These are phyloP conservation scores for Halocaridina rubra DNA, from an alignment of 2,888 invertebrate genomes.

Conservation along the genomic window DNA sequence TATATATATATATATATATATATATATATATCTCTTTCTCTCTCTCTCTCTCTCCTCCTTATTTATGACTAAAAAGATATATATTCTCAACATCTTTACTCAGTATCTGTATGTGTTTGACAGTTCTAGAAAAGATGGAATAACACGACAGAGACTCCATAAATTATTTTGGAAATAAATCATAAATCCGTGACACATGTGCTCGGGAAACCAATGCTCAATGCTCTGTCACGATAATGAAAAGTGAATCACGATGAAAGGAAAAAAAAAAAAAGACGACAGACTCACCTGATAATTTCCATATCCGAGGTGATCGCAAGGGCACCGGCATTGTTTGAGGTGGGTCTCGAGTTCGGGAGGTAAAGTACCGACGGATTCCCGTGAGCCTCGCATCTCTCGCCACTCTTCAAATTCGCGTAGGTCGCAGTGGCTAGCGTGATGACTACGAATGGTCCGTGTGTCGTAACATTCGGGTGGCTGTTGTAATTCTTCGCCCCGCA, in stretches of 20 bases:
- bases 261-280: too few relatives aligned
- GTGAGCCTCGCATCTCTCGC: constrained; percentile 54
- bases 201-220: neutral
- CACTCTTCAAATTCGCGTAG: constrained; percentile 62
- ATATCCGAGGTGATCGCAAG: constrained; percentile 62
- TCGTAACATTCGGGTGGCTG: constrained; percentile 45
- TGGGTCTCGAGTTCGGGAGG: constrained; percentile 61
- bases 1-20: neutral
- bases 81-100: too few relatives aligned
- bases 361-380: constrained; percentile 57
- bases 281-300: constrained; percentile 62
- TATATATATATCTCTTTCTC: too few relatives aligned
- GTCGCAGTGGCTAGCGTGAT: constrained; percentile 62
- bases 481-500: neutral
- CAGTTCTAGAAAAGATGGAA: too few relatives aligned
- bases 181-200: too few relatives aligned
- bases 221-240: too few relatives aligned
- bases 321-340: constrained; percentile 61
- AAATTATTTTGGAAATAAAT: too few relatives aligned
- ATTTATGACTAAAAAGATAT: too few relatives aligned
- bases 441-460: constrained; percentile 28
- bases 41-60: too few relatives aligned
- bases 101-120: too few relatives aligned
- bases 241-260: too few relatives aligned
- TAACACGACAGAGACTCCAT: too few relatives aligned